Evolutionary conservation across 1,140 invertebrate species (phyloP).

Genomic region (Drosophila arawakana): DNA sequence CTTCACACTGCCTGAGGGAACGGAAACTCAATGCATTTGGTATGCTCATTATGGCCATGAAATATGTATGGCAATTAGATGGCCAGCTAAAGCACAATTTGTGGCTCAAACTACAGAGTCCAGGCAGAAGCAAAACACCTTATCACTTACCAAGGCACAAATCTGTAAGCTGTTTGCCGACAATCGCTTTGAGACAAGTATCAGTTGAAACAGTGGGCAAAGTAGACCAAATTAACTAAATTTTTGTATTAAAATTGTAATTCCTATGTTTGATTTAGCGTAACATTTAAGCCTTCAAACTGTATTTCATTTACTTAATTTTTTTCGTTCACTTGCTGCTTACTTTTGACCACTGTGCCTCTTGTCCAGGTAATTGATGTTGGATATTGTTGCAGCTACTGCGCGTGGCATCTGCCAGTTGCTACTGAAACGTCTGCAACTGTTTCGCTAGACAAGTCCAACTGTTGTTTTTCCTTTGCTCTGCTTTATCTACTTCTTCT

Average conservation of each 20-base stretch:
- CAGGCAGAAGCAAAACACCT: constrained; percentile 14
- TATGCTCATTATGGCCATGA: constrained; percentile 44
- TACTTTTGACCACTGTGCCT: constrained; percentile 9
- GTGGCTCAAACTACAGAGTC: background rate
- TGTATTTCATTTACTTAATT: too few relatives aligned
- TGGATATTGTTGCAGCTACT: constrained; percentile 55
- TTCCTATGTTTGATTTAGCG: too few relatives aligned
- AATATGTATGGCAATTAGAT: constrained; percentile 50
- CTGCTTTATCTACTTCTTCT: background rate
- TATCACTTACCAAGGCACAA: background rate
- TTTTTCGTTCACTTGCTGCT: background rate
- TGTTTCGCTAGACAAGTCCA: constrained; percentile 24
- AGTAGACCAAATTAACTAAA: background rate
- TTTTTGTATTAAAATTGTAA: too few relatives aligned
- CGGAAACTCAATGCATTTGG: background rate
- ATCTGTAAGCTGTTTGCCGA: constrained; percentile 3
- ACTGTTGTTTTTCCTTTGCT: background rate
- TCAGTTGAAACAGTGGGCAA: constrained; percentile 9
- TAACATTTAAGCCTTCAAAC: too few relatives aligned
- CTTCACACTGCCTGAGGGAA: background rate
- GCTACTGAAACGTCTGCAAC: constrained; percentile 27
- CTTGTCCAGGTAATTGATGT: constrained; percentile 45
- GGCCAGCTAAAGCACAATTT: constrained; percentile 26
- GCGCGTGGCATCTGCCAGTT: constrained; percentile 1
- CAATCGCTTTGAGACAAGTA: constrained; percentile 3